These are phyloP conservation scores for Cecidostiba fungosa DNA, from an alignment of 2,888 invertebrate species.

Conservation along the genomic window DNA sequence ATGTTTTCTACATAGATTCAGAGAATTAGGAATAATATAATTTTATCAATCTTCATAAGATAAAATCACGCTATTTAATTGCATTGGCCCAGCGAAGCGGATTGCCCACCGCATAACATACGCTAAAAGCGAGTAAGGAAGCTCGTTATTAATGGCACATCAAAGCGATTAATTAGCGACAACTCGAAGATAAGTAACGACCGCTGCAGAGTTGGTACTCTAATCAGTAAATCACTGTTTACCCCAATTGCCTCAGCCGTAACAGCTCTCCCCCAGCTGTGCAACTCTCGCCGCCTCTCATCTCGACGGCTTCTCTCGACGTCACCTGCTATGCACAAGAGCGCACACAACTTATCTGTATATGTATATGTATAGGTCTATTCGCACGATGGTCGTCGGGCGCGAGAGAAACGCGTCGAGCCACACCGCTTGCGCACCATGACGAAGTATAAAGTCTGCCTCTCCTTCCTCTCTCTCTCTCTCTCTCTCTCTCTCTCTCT, in stretches of 20 bases:
- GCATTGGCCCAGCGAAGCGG: neutral
- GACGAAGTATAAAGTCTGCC: conserved; percentile 41
- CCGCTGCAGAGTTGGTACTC: conserved; percentile 14
- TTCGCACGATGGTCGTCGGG: neutral
- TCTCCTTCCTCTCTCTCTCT: neutral
- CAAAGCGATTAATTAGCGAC: conserved; percentile 56
- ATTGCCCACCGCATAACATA: neutral
- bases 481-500: conserved; percentile 18
- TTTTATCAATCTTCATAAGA: too few relatives aligned
- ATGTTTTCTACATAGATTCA: too few relatives aligned
- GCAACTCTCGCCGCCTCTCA: neutral
- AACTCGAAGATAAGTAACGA: conserved; percentile 52
- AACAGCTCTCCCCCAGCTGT: neutral
- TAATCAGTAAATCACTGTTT: conserved; percentile 61
- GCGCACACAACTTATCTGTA: neutral
- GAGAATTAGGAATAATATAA: too few relatives aligned
- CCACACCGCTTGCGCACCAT: neutral
- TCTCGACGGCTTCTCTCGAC: neutral
- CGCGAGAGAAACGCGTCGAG: conserved; percentile 5
- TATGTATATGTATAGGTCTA: neutral
- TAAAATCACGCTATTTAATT: neutral
- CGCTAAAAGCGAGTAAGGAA: conserved; percentile 2
- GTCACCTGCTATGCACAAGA: neutral
- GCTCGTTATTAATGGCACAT: conserved; percentile 44
- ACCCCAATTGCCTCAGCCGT: conserved; percentile 27